Percentiles rank a stretch among this genome's conserved stretches.
These are phyloP conservation scores for Lepidothrix coronata DNA, from an alignment of 2,113 vertebrate genomes.

Conservation along the genomic window DNA sequence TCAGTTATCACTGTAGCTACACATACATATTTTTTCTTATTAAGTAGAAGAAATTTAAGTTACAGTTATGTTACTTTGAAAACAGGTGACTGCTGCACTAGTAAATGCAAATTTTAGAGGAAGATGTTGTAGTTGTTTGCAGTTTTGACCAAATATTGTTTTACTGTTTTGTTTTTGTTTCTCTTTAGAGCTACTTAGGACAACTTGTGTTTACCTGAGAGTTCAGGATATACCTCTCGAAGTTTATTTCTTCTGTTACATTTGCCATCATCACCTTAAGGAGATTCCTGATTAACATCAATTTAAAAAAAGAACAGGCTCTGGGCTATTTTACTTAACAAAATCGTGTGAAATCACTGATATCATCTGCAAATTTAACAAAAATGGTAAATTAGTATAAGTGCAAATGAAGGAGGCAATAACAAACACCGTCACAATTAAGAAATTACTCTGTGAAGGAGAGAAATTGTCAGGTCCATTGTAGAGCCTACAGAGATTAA, in stretches of 20 bases:
- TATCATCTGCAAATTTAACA: neutral
- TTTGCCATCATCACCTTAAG: neutral
- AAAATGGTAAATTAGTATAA: neutral
- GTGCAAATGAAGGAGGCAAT: neutral
- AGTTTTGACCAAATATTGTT: neutral
- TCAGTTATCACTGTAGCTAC: neutral
- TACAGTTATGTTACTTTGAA: neutral
- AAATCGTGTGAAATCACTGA: neutral
- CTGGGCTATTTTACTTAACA: neutral
- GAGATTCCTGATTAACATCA: neutral
- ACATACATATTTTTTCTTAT: neutral
- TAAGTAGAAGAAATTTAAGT: neutral
- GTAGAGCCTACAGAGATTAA: constrained; percentile 41
- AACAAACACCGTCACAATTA: neutral
- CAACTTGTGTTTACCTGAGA: neutral
- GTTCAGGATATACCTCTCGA: neutral
- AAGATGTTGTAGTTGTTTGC: neutral
- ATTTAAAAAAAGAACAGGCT: neutral
- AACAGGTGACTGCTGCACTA: neutral
- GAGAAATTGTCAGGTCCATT: neutral
- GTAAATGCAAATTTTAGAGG: neutral
- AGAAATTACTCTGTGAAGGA: constrained; percentile 1
- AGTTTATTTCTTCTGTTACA: neutral
- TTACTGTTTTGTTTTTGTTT: neutral
- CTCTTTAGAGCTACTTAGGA: neutral